A percentile compares a stretch with the other conserved stretches of the same genome.
Evolutionary conservation across 2,797 vertebrate genomes (phyloP).

Genomic region (Platyrinchus mystaceus): DNA sequence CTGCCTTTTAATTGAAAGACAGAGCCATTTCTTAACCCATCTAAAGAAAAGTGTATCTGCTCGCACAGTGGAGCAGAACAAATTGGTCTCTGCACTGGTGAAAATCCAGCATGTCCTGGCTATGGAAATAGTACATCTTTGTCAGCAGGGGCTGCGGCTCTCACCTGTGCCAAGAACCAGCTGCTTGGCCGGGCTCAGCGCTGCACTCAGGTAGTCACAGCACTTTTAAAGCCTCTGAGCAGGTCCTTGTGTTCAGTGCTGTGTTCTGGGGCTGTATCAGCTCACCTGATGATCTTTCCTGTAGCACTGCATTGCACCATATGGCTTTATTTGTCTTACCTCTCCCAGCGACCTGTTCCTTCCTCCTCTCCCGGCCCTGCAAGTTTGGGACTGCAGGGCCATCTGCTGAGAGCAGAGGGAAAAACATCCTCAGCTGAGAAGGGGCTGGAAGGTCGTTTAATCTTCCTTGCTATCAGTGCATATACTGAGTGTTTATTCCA

Average conservation of each 20-base stretch:
- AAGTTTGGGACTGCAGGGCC: constrained; percentile 1
- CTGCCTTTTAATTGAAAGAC: constrained; percentile 3
- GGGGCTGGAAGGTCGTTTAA: not conserved
- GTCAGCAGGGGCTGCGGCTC: not conserved
- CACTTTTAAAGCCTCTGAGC: not conserved
- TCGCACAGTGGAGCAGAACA: not conserved
- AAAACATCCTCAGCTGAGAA: not conserved
- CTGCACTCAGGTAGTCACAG: not conserved
- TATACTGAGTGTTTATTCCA: not conserved
- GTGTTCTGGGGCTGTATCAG: not conserved
- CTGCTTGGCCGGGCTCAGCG: not conserved
- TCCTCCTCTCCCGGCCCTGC: not conserved
- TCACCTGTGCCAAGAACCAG: not conserved
- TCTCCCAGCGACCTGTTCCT: not conserved
- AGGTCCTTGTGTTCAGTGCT: not conserved
- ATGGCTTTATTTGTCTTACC: not conserved
- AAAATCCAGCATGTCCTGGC: not conserved
- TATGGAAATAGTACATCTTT: not conserved
- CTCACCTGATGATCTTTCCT: not conserved
- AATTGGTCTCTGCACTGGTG: not conserved
- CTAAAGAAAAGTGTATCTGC: not conserved
- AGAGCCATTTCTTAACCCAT: not conserved
- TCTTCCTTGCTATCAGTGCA: not conserved
- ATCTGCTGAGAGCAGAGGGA: constrained; percentile 48
- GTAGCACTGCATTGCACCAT: constrained; percentile 28